Evolutionary conservation across 35 echinoderm and acorn worm species (phyloP).

Genomic region (Apostichopus californicus): DNA sequence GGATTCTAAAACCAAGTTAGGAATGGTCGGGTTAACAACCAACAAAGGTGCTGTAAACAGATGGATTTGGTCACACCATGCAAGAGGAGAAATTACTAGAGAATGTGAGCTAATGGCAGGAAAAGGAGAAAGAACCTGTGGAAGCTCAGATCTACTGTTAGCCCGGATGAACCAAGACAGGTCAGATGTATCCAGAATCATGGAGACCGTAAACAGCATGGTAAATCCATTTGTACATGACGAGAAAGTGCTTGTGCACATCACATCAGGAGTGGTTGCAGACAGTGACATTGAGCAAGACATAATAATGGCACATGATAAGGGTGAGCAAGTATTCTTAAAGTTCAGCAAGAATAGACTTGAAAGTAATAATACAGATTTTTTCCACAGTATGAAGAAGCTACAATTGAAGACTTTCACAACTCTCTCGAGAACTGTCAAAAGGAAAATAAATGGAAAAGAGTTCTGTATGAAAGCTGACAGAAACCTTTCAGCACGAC

Average conservation of each 20-base stretch:
- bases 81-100: conserved; percentile 29
- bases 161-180: conserved; percentile 54
- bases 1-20: conserved; percentile 71
- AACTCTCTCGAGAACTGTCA: background rate
- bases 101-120: conserved; percentile 74
- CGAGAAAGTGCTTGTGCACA: conserved; percentile 6
- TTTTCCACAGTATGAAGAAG: conserved; percentile 42
- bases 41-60: conserved; percentile 55
- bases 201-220: conserved; percentile 55
- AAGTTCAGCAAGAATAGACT: conserved; percentile 41
- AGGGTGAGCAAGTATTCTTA: conserved; percentile 43
- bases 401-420: conserved; percentile 44
- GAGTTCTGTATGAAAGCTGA: conserved; percentile 53
- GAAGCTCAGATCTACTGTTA: conserved; percentile 15
- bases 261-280: conserved; percentile 42
- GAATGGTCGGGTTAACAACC: conserved; percentile 65
- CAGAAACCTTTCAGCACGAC: conserved; percentile 52
- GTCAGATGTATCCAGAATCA: conserved; percentile 46
- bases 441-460: conserved; percentile 49
- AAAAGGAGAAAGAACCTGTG: background rate
- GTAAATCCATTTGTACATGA: conserved; percentile 50
- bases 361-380: conserved; percentile 23
- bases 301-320: conserved; percentile 18
- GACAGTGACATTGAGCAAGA: conserved; percentile 22
- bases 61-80: conserved; percentile 64